These are phyloP conservation scores for Cylas formicarius DNA, from an alignment of 1,140 invertebrate species.

Conservation along the genomic window DNA sequence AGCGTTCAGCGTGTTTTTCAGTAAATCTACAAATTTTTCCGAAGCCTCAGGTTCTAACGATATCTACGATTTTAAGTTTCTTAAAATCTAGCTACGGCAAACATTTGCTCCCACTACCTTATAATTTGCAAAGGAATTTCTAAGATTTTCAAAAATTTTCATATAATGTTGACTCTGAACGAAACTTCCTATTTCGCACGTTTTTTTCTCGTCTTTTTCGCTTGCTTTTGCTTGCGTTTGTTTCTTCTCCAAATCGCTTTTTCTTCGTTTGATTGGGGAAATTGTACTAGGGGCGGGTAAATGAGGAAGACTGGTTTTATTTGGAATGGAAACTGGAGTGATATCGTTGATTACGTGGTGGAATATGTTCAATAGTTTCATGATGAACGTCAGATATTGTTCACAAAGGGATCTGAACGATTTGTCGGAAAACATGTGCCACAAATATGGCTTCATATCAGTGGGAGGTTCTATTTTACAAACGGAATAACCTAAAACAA, in stretches of 20 bases:
- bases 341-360: conserved; percentile 70
- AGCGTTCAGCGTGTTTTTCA: conserved; percentile 58
- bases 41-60: conserved; percentile 63
- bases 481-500: too few relatives aligned
- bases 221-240: conserved; percentile 21
- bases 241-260: conserved; percentile 38
- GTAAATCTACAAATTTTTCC: conserved; percentile 66
- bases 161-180: conserved; percentile 64
- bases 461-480: too few relatives aligned
- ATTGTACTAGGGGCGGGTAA: conserved; percentile 42
- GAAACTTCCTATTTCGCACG: conserved; percentile 55
- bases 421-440: conserved; percentile 51
- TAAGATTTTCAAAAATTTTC: conserved; percentile 67
- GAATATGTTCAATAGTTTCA: conserved; percentile 66
- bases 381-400: conserved; percentile 57
- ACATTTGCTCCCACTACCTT: conserved; percentile 50
- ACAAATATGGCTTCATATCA: too few relatives aligned
- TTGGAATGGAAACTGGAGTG: conserved; percentile 51
- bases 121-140: conserved; percentile 71
- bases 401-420: conserved; percentile 47
- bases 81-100: conserved; percentile 30
- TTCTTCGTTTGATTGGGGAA: conserved; percentile 46
- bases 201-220: conserved; percentile 37
- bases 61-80: conserved; percentile 45
- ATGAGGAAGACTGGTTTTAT: conserved; percentile 47